Evolutionary conservation across 2,797 vertebrate genomes (phyloP).

Genomic region (Coranthus polyacanthus): DNA sequence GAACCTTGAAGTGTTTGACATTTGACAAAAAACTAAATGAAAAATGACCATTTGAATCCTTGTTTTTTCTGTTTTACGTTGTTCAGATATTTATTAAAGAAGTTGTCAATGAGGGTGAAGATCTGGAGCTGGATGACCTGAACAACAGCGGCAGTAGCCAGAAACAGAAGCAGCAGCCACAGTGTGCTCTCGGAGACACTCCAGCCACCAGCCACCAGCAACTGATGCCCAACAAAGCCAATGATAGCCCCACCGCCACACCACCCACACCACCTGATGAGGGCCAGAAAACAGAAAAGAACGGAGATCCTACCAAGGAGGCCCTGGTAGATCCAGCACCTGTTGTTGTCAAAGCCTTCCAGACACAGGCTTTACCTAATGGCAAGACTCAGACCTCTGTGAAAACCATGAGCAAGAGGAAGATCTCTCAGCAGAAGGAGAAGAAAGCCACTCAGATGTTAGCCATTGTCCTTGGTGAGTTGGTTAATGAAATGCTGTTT

Average conservation of each 20-base stretch:
- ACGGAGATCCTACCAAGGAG: constrained; percentile 88
- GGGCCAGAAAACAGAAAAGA: constrained; percentile 86
- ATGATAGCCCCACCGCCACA: constrained; percentile 79
- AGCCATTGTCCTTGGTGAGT: constrained; percentile 96
- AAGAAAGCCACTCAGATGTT: constrained; percentile 99
- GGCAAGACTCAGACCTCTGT: constrained; percentile 94
- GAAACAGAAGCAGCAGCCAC: constrained; percentile 85
- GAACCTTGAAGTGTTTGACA: constrained; percentile 2
- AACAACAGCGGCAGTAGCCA: constrained; percentile 92
- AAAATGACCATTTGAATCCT: not conserved
- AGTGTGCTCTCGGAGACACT: constrained; percentile 67
- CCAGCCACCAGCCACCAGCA: constrained; percentile 78
- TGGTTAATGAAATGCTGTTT: not conserved
- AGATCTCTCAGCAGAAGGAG: constrained; percentile 98
- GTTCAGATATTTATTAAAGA: constrained; percentile 91
- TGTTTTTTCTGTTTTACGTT: constrained; percentile 21
- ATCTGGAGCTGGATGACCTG: constrained; percentile 93
- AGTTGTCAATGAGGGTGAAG: constrained; percentile 87
- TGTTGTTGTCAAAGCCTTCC: constrained; percentile 89
- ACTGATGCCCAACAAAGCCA: constrained; percentile 71
- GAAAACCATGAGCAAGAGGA: constrained; percentile 93
- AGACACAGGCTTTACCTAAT: constrained; percentile 94
- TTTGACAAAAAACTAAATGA: constrained; percentile 9
- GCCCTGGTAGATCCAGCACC: constrained; percentile 70
- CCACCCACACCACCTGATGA: constrained; percentile 85